Evolutionary conservation across 2,888 invertebrate genomes (phyloP).

Genomic region (Andrena minutula): DNA sequence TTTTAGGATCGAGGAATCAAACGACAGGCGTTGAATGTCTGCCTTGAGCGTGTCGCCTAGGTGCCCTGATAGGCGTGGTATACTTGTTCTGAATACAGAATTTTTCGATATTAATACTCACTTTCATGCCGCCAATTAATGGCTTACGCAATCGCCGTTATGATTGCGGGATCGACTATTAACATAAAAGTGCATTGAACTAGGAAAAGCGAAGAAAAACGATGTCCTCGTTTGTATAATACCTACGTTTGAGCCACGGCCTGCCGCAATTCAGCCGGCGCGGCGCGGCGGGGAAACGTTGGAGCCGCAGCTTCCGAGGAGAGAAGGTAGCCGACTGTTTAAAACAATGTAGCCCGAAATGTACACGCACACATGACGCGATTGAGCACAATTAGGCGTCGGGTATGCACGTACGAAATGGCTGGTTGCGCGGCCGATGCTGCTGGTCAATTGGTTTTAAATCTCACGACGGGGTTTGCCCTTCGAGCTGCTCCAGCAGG

Average conservation of each 20-base stretch:
- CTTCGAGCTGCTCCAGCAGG: constrained; percentile 53
- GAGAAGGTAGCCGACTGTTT: background rate
- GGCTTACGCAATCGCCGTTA: constrained; percentile 47
- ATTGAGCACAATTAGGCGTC: constrained; percentile 30
- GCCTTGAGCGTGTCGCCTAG: background rate
- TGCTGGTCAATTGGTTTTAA: constrained; percentile 61
- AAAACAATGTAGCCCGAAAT: constrained; percentile 8
- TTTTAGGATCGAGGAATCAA: background rate
- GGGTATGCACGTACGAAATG: constrained; percentile 34
- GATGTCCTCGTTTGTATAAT: background rate
- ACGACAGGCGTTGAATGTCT: background rate
- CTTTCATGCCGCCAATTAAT: constrained; percentile 51
- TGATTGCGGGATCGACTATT: constrained; percentile 50
- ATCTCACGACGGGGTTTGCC: constrained; percentile 63
- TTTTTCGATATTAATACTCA: constrained; percentile 52
- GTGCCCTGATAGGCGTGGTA: constrained; percentile 48
- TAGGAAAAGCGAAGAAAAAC: constrained; percentile 25
- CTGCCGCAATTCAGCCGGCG: background rate
- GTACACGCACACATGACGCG: background rate
- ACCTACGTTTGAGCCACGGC: background rate
- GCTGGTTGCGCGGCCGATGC: constrained; percentile 44
- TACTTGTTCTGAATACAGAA: constrained; percentile 45
- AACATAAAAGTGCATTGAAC: constrained; percentile 53
- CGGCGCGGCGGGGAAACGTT: background rate
- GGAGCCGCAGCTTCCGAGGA: background rate